A percentile compares a stretch with the other conserved stretches of the same genome.
Conservation (phyloP, 2,797 vertebrate species). For the Leptodactylus fallax region DNA sequence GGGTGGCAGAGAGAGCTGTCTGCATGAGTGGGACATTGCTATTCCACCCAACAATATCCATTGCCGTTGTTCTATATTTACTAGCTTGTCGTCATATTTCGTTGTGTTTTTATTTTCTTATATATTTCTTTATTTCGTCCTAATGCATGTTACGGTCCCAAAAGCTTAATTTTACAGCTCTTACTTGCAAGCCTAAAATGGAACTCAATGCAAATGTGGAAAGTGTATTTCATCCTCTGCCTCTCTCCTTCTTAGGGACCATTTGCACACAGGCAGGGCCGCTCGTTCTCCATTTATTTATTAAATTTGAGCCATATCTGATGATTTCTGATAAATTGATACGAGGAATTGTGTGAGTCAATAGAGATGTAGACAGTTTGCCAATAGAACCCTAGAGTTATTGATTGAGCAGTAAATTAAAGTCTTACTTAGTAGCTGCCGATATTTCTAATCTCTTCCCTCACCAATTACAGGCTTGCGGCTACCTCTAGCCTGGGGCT, state of each 20-base stretch:
- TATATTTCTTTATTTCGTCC: not conserved
- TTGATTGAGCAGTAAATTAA: slow-evolving; percentile 99
- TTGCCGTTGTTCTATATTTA: not conserved
- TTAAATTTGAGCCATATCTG: slow-evolving; percentile 89
- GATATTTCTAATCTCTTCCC: slow-evolving; percentile 87
- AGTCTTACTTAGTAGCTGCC: slow-evolving; percentile 99
- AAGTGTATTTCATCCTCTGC: not conserved
- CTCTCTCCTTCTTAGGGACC: not conserved
- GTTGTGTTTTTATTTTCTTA: not conserved
- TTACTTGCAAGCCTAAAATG: slow-evolving; percentile 6
- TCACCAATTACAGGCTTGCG: slow-evolving; percentile 82
- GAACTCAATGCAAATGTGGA: slow-evolving; percentile 18
- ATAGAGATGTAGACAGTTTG: slow-evolving; percentile 99
- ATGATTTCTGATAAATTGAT: slow-evolving; percentile 99
- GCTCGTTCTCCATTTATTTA: slow-evolving; percentile 58
- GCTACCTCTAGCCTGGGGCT: slow-evolving; percentile 71
- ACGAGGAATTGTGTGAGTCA: slow-evolving; percentile 98
- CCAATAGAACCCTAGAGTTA: slow-evolving; percentile 96
- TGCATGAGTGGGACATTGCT: slow-evolving; percentile 1
- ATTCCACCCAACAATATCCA: not conserved
- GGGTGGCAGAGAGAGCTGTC: slow-evolving; percentile 52
- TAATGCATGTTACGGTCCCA: not conserved
- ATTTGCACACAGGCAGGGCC: not conserved
- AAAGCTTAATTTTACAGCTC: not conserved
- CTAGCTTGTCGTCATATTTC: not conserved